Percentiles rank a stretch among this genome's conserved stretches.
Evolutionary conservation across 2,888 invertebrate genomes (phyloP).

Genomic region (Epinotia ramella): DNA sequence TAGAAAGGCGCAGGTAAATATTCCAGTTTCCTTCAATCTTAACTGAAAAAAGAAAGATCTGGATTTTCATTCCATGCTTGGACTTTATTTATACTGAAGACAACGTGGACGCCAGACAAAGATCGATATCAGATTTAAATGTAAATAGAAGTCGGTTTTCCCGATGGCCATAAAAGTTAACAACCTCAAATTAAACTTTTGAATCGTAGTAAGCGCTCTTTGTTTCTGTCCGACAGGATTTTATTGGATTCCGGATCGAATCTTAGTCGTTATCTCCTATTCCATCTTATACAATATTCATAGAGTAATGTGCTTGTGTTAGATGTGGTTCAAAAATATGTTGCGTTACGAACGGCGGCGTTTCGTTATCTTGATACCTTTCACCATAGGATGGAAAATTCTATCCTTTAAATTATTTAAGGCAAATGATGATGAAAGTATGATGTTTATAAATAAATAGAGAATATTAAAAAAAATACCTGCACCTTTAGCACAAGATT

Average conservation of each 20-base stretch:
- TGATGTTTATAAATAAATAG: too few species aligned
- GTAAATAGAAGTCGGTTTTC: constrained; percentile 42
- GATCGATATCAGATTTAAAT: constrained; percentile 14
- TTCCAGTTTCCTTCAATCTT: too few species aligned
- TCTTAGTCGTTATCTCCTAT: constrained; percentile 47
- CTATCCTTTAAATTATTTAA: too few species aligned
- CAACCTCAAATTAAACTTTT: constrained; percentile 56
- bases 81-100: background rate
- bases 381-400: too few species aligned
- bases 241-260: constrained; percentile 51
- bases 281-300: constrained; percentile 52
- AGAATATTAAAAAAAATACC: too few species aligned
- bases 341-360: background rate
- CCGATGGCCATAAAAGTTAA: constrained; percentile 52
- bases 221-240: constrained; percentile 55
- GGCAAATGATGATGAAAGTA: too few species aligned
- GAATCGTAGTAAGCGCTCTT: constrained; percentile 54
- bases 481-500: too few species aligned
- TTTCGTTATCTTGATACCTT: background rate
- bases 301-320: constrained; percentile 41
- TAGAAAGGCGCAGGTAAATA: background rate
- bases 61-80: background rate
- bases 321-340: constrained; percentile 25
- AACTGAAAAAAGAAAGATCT: too few species aligned
- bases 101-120: background rate